A percentile compares a stretch with the other conserved stretches of the same genome.
These are phyloP conservation scores for Catostomus latipinnis DNA, from an alignment of 2,797 vertebrate genomes.

Conservation along the genomic window DNA sequence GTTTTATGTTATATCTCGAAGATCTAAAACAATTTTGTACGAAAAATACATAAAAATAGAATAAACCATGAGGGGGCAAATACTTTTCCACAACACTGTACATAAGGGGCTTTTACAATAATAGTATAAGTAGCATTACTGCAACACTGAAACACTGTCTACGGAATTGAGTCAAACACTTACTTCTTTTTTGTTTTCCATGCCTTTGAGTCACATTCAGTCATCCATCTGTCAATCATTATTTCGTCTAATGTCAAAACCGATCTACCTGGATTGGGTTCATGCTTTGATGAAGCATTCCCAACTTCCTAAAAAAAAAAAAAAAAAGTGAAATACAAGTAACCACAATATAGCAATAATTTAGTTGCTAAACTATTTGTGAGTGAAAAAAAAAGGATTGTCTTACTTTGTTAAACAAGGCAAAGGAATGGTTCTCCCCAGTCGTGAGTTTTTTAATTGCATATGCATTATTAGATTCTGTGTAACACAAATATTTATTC, in stretches of 20 bases:
- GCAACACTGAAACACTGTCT: too few species aligned
- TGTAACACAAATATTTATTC: background rate
- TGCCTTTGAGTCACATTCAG: slow-evolving; percentile 44
- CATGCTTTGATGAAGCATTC: background rate
- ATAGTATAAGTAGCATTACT: too few species aligned
- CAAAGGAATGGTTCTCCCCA: slow-evolving; percentile 71
- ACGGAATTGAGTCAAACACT: slow-evolving; percentile 30
- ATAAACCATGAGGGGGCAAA: too few species aligned
- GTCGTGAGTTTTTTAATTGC: slow-evolving; percentile 62
- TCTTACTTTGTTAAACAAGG: slow-evolving; percentile 18
- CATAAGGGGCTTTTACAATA: too few species aligned
- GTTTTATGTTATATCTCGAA: too few species aligned
- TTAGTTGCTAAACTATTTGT: background rate
- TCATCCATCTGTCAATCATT: slow-evolving; percentile 64
- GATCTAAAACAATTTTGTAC: too few species aligned
- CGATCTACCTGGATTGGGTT: background rate
- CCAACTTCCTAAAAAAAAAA: slow-evolving; percentile 13
- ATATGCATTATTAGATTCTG: slow-evolving; percentile 35
- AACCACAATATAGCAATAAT: too few species aligned
- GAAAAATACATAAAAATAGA: too few species aligned
- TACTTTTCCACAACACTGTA: too few species aligned
- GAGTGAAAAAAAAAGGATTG: background rate
- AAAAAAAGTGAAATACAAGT: background rate
- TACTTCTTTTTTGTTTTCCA: slow-evolving; percentile 66
- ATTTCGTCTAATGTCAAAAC: slow-evolving; percentile 54